Evolutionary conservation across 1,140 invertebrate genomes (phyloP), one percentile per base, ranked within the genome.

Genomic region (Cydia splendana): DNA sequence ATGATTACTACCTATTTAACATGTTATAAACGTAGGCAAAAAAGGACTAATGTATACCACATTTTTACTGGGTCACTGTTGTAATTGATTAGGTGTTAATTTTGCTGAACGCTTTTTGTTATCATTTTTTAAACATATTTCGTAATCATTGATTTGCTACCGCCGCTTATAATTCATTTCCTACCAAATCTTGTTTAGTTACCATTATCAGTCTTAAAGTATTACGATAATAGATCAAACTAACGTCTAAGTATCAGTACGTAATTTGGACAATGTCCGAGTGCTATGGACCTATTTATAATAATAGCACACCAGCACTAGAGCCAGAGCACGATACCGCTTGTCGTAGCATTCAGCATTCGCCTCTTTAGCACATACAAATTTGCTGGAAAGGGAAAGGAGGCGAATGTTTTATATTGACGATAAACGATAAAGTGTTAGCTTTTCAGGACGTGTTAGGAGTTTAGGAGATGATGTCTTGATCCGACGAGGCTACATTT

Each of bases 81-180:
- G 67, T 38, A 71, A 42, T 34, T 15, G 28, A 34, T 38, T 38
- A 38, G 34, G 30, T 71, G 67, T 71, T 71, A 18, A 71, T 71
- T 65, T 71, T 71, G 67, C 67, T 71, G 34, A 71, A 71, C 38
- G 38, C 67, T 45, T 71, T 42, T 38, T 71, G n/a, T 45, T 38
- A 18, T 71, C 30, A 71, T 71, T 71, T 45, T 15, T 24, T 45
- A 4, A 42, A 71, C 67, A 18, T 71, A 18, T 71, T 20, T 38
- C 34, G 67, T 24, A 42, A 42, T 18, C 6, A 71, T 20, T 45
- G 34, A 34, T 42, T 71, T 71, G 67, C 67, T 71, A 71, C 12
- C 34, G 34, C 67, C n/a, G 67, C 67, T 71, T 71, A 38, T 34
- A 4, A 67, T 67, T 67, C 28, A 34, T n/a, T 67, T 62, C 18